Percentiles rank a stretch among this genome's conserved stretches.
Conservation (phyloP, 2,797 vertebrate genomes). For the Gastrophryne carolinensis region DNA sequence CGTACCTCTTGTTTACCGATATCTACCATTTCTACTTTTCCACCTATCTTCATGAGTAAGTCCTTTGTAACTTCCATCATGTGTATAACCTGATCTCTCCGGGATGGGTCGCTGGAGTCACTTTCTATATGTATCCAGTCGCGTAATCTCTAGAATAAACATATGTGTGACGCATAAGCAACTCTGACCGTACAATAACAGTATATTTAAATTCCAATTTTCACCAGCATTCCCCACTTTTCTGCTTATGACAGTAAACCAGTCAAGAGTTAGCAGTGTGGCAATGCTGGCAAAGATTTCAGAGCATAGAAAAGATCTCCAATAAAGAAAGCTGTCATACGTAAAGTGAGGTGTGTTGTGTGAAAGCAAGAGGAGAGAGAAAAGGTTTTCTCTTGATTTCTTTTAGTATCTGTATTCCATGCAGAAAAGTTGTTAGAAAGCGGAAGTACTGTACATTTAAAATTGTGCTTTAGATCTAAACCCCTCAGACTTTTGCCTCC, state of each 20-base stretch:
- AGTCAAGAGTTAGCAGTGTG: too few species aligned
- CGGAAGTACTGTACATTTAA: too few species aligned
- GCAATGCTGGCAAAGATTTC: too few species aligned
- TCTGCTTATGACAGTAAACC: neutral
- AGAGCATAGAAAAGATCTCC: too few species aligned
- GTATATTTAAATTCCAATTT: neutral
- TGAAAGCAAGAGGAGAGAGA: too few species aligned
- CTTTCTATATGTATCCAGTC: constrained; percentile 57
- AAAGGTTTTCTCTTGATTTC: too few species aligned
- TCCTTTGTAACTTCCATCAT: constrained; percentile 52
- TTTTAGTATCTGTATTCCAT: too few species aligned
- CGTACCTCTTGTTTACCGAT: constrained; percentile 56
- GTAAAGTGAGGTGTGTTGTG: too few species aligned
- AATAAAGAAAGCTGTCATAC: too few species aligned
- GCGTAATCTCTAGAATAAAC: constrained; percentile 44
- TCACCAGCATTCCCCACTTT: neutral
- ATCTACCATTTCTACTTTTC: constrained; percentile 51
- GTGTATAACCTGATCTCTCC: constrained; percentile 37
- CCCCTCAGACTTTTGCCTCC: too few species aligned
- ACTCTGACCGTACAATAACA: neutral
- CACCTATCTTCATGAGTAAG: constrained; percentile 51
- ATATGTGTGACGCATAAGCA: neutral
- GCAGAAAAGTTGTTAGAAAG: too few species aligned
- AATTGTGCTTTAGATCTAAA: too few species aligned
- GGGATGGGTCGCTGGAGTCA: constrained; percentile 49